Percentiles rank a stretch among this genome's conserved stretches.
phyloP scores from a whole-genome alignment of 2,797 vertebrate species.

The Hyperoplus immaculatus region DNA sequence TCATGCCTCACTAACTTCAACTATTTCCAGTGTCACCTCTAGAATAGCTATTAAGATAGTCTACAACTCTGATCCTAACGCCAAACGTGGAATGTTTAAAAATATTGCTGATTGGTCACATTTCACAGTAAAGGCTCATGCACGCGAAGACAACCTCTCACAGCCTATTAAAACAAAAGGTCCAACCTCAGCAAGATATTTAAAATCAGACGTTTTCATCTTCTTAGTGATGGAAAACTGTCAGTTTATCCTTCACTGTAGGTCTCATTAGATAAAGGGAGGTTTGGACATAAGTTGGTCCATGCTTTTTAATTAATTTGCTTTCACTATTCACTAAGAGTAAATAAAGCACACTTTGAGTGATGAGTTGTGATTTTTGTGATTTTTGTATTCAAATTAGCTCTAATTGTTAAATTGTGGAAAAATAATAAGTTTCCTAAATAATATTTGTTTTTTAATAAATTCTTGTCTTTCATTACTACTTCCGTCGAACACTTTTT shows the following conservation, averaged over 20 bases:
- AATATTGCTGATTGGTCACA: constrained; percentile 40
- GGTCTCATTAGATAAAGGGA: constrained; percentile 17
- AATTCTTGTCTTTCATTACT: constrained; percentile 8
- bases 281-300: neutral
- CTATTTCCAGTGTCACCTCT: constrained; percentile 13
- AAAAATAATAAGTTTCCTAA: neutral
- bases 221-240: constrained; percentile 13
- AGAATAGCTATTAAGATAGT: constrained; percentile 57
- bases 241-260: constrained; percentile 29
- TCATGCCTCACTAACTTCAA: neutral
- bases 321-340: constrained; percentile 5
- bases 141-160: constrained; percentile 24
- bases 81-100: constrained; percentile 56
- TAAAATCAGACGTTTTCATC: constrained; percentile 19
- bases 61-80: constrained; percentile 20
- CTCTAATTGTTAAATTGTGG: constrained; percentile 3
- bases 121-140: constrained; percentile 23
- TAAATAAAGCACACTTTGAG: constrained; percentile 15
- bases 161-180: constrained; percentile 24
- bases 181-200: constrained; percentile 15
- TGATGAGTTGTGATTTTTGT: neutral
- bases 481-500: constrained; percentile 8
- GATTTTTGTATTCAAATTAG: constrained; percentile 8
- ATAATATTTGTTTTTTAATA: neutral
- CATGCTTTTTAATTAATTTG: too few relatives aligned